Percentiles rank a stretch among this genome's conserved stretches.
Evolutionary conservation across 2,888 invertebrate species (phyloP).

Genomic region (Zhengitettix transpicula): DNA sequence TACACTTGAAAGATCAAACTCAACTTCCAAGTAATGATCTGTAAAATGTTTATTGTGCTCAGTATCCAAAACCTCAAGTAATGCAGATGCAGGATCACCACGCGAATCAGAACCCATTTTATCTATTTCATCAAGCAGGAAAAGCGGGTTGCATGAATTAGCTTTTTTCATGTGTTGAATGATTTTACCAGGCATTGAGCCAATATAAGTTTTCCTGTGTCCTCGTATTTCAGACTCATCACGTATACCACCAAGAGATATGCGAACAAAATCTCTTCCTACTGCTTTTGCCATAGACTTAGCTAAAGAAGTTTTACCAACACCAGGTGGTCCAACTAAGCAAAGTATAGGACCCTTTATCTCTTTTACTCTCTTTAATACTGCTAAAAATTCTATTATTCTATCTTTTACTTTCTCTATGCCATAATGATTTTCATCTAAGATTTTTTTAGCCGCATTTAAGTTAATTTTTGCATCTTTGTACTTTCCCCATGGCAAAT

Average conservation of each 20-base stretch:
- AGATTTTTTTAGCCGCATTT: neutral
- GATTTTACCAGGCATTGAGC: constrained; percentile 10
- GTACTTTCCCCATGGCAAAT: too few relatives aligned
- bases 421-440: constrained; percentile 9
- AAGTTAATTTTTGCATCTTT: neutral
- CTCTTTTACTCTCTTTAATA: neutral
- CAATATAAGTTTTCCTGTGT: constrained; percentile 10
- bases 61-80: constrained; percentile 12
- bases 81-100: constrained; percentile 10
- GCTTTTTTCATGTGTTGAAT: constrained; percentile 5
- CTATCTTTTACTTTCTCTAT: constrained; percentile 11
- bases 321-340: constrained; percentile 11
- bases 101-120: constrained; percentile 8
- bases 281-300: constrained; percentile 8
- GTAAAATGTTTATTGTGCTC: constrained; percentile 9
- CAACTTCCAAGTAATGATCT: constrained; percentile 12
- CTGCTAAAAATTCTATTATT: constrained; percentile 8
- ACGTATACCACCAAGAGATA: constrained; percentile 8
- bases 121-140: constrained; percentile 11
- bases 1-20: constrained; percentile 9
- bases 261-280: constrained; percentile 4
- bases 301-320: constrained; percentile 11
- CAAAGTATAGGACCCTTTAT: constrained; percentile 6
- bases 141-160: constrained; percentile 5
- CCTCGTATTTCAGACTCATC: constrained; percentile 12